Conservation (phyloP, 2,888 invertebrate species). For the Rhogogaster chlorosoma region DNA sequence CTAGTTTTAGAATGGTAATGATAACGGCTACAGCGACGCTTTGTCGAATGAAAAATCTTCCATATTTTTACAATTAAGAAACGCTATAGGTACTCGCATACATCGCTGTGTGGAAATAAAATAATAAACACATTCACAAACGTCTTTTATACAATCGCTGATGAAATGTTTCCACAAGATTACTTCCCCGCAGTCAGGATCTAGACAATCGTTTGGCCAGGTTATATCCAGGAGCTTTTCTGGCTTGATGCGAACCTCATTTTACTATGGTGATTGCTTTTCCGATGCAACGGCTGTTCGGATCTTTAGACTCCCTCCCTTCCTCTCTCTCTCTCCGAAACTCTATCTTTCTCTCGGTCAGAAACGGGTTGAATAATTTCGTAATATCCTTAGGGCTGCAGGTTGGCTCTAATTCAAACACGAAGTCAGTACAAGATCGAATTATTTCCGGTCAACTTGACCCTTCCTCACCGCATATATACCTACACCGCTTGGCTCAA, state of each 20-base stretch:
- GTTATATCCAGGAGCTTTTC: neutral
- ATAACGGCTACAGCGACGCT: neutral
- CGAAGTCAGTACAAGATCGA: conserved; percentile 53
- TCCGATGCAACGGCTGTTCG: conserved; percentile 18
- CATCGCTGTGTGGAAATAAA: neutral
- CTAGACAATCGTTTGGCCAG: neutral
- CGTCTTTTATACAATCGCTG: neutral
- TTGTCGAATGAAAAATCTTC: neutral
- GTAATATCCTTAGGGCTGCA: conserved; percentile 56
- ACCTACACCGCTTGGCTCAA: conserved; percentile 39
- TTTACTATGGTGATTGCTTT: neutral
- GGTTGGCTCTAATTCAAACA: conserved; percentile 15
- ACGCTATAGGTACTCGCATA: too few species aligned
- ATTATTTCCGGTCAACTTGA: conserved; percentile 55
- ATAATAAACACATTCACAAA: neutral
- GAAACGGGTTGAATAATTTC: conserved; percentile 31
- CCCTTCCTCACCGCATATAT: conserved; percentile 33
- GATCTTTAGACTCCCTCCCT: neutral
- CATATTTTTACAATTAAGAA: neutral
- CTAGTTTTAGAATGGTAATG: neutral
- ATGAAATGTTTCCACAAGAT: neutral
- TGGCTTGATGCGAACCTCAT: neutral
- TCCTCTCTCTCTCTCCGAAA: too few species aligned
- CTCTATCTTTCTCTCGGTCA: neutral
- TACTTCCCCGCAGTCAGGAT: neutral